These are phyloP conservation scores for Polypterus bichir DNA, from an alignment of 2,113 vertebrate genomes.

Conservation along the genomic window DNA sequence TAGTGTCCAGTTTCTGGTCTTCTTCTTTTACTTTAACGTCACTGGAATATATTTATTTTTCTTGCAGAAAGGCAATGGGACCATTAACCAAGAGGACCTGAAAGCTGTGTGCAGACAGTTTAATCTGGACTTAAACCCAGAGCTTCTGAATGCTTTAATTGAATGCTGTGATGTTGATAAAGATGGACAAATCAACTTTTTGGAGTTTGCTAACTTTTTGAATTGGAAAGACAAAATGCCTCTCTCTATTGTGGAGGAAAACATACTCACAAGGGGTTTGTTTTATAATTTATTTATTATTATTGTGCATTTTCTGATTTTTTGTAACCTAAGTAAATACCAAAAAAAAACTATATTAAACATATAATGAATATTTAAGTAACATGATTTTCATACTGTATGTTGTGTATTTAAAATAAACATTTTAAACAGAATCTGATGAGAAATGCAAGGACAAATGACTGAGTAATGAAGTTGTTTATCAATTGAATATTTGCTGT, in stretches of 20 bases:
- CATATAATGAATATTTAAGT: no score
- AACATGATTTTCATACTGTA: no score
- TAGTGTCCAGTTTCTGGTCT: no score
- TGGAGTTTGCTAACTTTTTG: constrained; percentile 74
- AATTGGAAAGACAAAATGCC: constrained; percentile 74
- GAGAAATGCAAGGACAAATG: no score
- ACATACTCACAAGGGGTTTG: constrained; percentile 50
- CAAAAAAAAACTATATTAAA: no score
- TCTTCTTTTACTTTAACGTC: not conserved
- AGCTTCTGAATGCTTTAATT: constrained; percentile 60
- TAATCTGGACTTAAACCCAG: constrained; percentile 43
- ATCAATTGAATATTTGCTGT: no score
- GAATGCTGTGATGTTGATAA: constrained; percentile 65
- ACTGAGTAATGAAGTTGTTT: no score
- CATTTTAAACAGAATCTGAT: no score
- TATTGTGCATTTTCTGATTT: no score
- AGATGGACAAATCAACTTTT: constrained; percentile 62
- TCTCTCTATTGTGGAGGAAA: constrained; percentile 46
- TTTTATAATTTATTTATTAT: not conserved
- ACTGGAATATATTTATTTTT: not conserved
- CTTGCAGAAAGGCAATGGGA: constrained; percentile 58
- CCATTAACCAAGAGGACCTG: constrained; percentile 61
- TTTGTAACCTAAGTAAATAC: no score
- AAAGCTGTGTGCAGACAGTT: constrained; percentile 49
- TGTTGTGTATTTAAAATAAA: no score